These are phyloP conservation scores for Drosophila tani DNA, from an alignment of 1,140 invertebrate species.

Conservation along the genomic window DNA sequence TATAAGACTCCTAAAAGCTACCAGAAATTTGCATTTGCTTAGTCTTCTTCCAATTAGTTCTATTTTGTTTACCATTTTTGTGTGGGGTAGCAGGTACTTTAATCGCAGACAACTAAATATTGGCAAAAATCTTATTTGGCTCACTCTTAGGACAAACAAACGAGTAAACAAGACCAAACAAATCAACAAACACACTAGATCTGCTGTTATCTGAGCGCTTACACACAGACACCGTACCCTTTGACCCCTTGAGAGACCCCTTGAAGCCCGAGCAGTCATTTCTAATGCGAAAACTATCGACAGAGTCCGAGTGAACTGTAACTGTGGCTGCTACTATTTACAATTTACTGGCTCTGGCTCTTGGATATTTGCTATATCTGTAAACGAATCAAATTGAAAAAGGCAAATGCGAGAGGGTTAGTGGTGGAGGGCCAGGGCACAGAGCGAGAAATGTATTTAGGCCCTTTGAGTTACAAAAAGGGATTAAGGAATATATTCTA, in stretches of 20 bases:
- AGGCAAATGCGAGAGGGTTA: conserved; percentile 33
- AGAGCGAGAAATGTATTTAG: background rate
- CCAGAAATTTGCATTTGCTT: no score
- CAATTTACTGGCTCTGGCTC: conserved; percentile 20
- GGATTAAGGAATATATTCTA: no score
- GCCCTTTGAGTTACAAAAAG: no score
- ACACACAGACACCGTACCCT: conserved; percentile 30
- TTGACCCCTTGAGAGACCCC: conserved; percentile 22
- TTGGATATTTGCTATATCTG: conserved; percentile 43
- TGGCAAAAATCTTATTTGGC: conserved; percentile 26
- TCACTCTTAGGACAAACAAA: conserved; percentile 26
- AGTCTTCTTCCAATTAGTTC: no score
- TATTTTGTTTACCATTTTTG: background rate
- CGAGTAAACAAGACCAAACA: conserved; percentile 27
- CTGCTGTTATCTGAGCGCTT: conserved; percentile 40
- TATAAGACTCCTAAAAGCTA: no score
- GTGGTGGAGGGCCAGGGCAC: background rate
- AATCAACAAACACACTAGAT: conserved; percentile 41
- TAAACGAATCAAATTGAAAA: conserved; percentile 53
- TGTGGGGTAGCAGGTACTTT: background rate
- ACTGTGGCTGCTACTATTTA: conserved; percentile 42
- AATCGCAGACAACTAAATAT: conserved; percentile 27
- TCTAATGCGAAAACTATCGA: conserved; percentile 53
- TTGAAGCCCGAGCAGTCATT: conserved; percentile 24
- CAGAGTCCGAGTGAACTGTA: conserved; percentile 45